phyloP scores from a whole-genome alignment of 2,113 vertebrate genomes.

The Amblyornis subalaris region DNA sequence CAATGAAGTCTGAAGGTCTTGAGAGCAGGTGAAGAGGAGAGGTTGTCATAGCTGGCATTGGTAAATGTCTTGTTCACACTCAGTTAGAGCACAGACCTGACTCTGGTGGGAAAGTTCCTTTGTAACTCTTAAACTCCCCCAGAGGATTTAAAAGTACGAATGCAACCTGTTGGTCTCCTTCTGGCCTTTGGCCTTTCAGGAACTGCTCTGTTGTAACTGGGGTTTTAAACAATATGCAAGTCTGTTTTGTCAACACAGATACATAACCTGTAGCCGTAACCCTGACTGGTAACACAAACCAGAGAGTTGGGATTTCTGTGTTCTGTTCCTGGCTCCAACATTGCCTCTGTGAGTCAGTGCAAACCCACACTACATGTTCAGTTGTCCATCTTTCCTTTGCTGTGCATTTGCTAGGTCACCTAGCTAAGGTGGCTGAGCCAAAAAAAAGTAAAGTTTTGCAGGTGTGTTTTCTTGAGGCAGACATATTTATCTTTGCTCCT shows the following conservation, averaged over 20 bases:
- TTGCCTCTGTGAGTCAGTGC: neutral
- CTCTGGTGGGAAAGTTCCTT: slow-evolving; percentile 21
- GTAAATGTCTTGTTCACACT: neutral
- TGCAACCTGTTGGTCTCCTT: slow-evolving; percentile 18
- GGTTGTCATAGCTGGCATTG: neutral
- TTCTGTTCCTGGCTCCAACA: neutral
- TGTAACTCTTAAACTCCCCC: neutral
- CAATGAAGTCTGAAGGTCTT: neutral
- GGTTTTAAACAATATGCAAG: neutral
- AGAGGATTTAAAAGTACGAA: slow-evolving; percentile 16
- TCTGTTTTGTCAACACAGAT: slow-evolving; percentile 43
- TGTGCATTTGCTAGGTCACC: neutral
- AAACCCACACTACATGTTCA: neutral
- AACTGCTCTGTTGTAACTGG: neutral
- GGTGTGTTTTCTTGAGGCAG: neutral
- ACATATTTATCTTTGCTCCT: neutral
- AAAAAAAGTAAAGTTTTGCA: neutral
- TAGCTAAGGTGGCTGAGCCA: neutral
- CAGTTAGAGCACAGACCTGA: neutral
- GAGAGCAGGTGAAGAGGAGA: neutral
- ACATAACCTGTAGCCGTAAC: neutral
- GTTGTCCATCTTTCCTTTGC: neutral
- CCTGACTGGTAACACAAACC: neutral
- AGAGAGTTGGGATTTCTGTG: neutral
- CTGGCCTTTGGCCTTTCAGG: slow-evolving; percentile 41